These are phyloP conservation scores for Actinopyga echinites DNA, from an alignment of 53 echinoderm and acorn worm species.

Conservation along the genomic window DNA sequence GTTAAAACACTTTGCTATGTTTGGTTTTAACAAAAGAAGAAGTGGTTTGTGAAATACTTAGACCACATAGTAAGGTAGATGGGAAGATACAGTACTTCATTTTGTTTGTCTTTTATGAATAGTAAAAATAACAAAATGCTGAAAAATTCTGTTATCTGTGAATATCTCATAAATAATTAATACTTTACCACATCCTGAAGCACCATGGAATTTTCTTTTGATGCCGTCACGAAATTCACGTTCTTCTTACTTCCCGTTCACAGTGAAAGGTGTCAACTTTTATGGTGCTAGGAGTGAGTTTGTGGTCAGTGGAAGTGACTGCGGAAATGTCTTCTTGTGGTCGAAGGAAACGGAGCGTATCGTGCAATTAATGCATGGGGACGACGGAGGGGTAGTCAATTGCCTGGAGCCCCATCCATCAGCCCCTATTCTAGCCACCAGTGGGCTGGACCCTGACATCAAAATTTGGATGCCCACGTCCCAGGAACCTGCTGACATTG, in stretches of 20 bases:
- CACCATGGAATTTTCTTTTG: too few species aligned
- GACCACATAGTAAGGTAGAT: too few species aligned
- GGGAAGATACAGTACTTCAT: too few species aligned
- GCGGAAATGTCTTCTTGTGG: conserved; percentile 95
- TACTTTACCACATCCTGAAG: too few species aligned
- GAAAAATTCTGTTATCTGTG: too few species aligned
- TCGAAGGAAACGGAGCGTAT: conserved; percentile 87
- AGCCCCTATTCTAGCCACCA: conserved; percentile 86
- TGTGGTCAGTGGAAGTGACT: conserved; percentile 95
- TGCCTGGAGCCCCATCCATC: conserved; percentile 91
- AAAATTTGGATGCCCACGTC: conserved; percentile 94
- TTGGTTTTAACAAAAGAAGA: too few species aligned
- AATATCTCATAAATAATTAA: too few species aligned
- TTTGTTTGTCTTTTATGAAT: too few species aligned
- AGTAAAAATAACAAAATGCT: too few species aligned
- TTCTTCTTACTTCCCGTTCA: too few species aligned
- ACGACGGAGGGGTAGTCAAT: conserved; percentile 91
- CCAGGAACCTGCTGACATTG: conserved; percentile 60
- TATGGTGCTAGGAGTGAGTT: conserved; percentile 93
- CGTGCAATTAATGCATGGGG: conserved; percentile 95
- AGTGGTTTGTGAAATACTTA: too few species aligned
- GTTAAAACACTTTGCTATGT: too few species aligned
- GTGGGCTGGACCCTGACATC: conserved; percentile 94
- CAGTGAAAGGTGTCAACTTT: conserved; percentile 99
- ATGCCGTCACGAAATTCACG: not conserved